These are phyloP conservation scores for Thomomys bottae DNA, from an alignment of 2,113 vertebrate species.

Conservation along the genomic window DNA sequence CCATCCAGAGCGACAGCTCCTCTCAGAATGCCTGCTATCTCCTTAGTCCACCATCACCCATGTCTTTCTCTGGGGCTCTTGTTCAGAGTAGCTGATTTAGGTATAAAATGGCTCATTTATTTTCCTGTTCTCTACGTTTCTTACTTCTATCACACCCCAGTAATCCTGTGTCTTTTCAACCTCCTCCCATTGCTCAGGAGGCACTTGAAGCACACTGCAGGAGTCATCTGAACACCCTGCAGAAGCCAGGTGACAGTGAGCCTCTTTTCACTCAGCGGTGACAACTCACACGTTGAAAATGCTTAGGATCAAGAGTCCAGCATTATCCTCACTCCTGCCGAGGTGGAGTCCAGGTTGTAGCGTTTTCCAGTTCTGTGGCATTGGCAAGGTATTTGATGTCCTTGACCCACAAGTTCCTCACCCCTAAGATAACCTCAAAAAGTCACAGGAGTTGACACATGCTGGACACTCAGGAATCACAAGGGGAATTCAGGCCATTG, in stretches of 20 bases:
- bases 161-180: not conserved
- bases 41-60: not conserved
- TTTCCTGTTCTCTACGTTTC: not conserved
- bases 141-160: not conserved
- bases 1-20: rapidly evolving
- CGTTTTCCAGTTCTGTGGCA: not conserved
- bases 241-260: not conserved
- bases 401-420: not conserved
- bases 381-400: not conserved
- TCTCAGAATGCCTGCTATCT: not conserved
- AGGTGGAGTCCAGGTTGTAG: not conserved
- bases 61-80: not conserved
- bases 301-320: not conserved
- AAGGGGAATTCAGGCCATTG: rapidly evolving
- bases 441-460: not conserved
- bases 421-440: not conserved
- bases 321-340: not conserved
- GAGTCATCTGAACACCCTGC: not conserved
- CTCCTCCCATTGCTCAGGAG: not conserved
- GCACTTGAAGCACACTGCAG: not conserved
- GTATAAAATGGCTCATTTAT: not conserved
- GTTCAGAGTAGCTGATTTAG: not conserved
- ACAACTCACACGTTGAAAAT: no score
- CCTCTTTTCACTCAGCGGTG: not conserved
- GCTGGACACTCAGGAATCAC: not conserved